Evolutionary conservation across 2,113 vertebrate genomes (phyloP), one percentile per base, ranked within the genome.

Genomic region (Cyanocitta stelleri): DNA sequence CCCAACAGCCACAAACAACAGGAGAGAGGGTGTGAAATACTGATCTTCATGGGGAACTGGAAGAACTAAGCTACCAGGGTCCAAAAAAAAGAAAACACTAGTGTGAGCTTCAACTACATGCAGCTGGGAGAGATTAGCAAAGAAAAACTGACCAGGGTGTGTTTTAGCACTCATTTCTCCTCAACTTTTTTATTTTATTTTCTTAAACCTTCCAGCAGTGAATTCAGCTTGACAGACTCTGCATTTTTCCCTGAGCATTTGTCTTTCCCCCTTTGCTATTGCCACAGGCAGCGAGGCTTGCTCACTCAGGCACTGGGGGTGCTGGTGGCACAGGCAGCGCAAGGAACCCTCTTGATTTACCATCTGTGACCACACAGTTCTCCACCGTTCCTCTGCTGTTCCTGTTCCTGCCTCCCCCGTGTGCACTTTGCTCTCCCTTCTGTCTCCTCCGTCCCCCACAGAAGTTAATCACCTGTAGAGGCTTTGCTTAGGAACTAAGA

Each of bases 331-430:
- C 54, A 35, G 67, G 39, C 76, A 76, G 91, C 39, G 11, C 1
- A 6, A 67, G 85, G 91, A 92, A 90, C 76, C 95, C 92, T 61
- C 90, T 44, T 17, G 95, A 78, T 95, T 85, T 33, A 17, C 95
- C 96, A 96, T 96, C 97, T 96, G 95, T 35, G 59, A 82, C n/a
- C 55, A 11, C 30, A 26, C 10, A 52, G 55, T 15, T 77, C 74
- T 68, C 49, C 55, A 78, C 58, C 1, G 3, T 29, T 68, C 35
- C 62, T 88, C 79, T 66, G 77, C 69, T 82, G 88, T 83, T 86
- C 72, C 81, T 85, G 46, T 94, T 94, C 90, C 82, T 90, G 82
- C 76, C 95, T 92, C 73, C 85, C 79, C 73, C 61, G 7, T 8
- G n/a, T 9, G 71, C 80, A 74, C 73, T 80, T 88, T 77, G 76